Conservation (phyloP, 2,888 invertebrate genomes). For the Alentia gelatinosa region DNA sequence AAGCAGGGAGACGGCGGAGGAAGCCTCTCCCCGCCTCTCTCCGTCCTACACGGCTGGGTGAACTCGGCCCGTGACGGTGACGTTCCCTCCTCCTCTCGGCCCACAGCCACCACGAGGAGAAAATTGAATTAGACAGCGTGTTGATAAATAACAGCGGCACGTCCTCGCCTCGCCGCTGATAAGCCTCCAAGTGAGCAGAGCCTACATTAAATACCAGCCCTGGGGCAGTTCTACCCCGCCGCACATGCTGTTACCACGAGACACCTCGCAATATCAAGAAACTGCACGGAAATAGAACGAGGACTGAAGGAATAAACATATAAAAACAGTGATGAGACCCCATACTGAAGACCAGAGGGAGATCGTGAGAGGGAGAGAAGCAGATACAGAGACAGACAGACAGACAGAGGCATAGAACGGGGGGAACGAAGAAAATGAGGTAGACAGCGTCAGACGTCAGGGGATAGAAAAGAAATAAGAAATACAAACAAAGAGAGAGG, state of each 20-base stretch:
- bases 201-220: background rate
- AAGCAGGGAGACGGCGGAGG: background rate
- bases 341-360: background rate
- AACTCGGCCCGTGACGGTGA: background rate
- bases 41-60: background rate
- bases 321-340: too few species aligned
- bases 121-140: conserved; percentile 51
- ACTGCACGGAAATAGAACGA: too few species aligned
- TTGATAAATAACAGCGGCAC: conserved; percentile 38
- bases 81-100: background rate
- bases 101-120: background rate
- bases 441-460: too few species aligned
- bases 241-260: background rate
- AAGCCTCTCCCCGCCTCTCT: background rate
- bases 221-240: background rate
- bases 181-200: background rate
- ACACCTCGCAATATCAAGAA: too few species aligned
- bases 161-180: conserved; percentile 17
- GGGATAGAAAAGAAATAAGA: too few species aligned
- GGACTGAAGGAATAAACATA: too few species aligned
- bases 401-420: too few species aligned
- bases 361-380: background rate
- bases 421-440: too few species aligned
- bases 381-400: too few species aligned
- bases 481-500: too few species aligned